Base-by-base conservation (phyloP, 2,888 invertebrate species). In the Drosophila austrosaltans region DNA sequence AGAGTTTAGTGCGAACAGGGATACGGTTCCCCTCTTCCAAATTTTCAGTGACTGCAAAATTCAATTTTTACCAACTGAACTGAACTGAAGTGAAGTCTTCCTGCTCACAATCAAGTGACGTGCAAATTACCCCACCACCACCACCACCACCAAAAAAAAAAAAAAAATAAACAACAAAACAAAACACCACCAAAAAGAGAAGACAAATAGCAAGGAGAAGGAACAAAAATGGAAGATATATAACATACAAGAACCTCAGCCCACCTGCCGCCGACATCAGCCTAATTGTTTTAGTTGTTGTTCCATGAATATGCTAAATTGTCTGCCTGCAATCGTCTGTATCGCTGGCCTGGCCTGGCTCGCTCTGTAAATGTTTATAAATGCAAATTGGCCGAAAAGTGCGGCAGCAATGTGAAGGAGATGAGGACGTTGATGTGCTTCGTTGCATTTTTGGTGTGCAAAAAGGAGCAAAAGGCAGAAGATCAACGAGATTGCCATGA, bases 361-460 rank as follows among this genome's bases (percentile, higher is more conserved):
- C 72, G 48, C 66, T 72, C 60, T 59, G 68, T 72, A 72, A 80
- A 77, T 88, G 87, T 88, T 85, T 88, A 86, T 83, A 88, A 88
- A 85, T 85, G 85, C 82, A 85, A 88, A 85, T 85, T 85, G 85
- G 87, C 88, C 85, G 75, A 85, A 88, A 88, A 88, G 85, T 85
- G 82, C 76, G 82, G 57, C 76, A 73, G 69, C 81, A 69, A 30
- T 56, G 32, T 30, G 32, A 22, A 28, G 53, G 20, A 36, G 22
- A 22, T 48, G 53, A 39, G 58, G 48, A 48, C 48, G 54, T 48
- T 84, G 79, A 75, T 82, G 72, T 85, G 83, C 87, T 76, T 70
- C 72, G 77, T 7, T 77, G 76, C 76, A 70, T 69, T 77, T 68
- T 65, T 65, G 66, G 56, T 59, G 72, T 69, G 72, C 63, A 67